phyloP scores from a whole-genome alignment of 2,797 vertebrate genomes.

The Babyrousa celebensis region DNA sequence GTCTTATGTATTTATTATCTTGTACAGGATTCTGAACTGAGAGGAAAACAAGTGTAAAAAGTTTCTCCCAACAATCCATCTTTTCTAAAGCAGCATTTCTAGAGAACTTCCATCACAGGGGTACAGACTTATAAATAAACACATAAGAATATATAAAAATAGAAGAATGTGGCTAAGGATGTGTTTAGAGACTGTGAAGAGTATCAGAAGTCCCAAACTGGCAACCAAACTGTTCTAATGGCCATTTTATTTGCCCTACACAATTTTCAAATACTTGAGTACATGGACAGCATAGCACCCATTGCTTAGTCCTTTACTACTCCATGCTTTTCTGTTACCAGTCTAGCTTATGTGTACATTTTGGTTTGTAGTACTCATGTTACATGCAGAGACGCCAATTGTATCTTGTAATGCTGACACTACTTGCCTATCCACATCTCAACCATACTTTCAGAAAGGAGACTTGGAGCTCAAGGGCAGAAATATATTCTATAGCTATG shows the following conservation, averaged over 20 bases:
- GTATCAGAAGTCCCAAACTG: background rate
- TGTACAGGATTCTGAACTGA: background rate
- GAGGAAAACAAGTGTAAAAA: background rate
- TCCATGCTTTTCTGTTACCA: background rate
- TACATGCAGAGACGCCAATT: background rate
- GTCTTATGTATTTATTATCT: background rate
- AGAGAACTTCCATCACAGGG: background rate
- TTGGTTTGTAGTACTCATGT: background rate
- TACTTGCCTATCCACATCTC: background rate
- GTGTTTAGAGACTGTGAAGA: background rate
- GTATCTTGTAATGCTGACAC: background rate
- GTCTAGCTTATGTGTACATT: background rate
- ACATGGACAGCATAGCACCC: background rate
- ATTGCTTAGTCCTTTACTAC: background rate
- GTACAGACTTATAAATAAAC: background rate
- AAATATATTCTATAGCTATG: background rate
- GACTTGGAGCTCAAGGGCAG: background rate
- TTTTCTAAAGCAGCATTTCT: background rate
- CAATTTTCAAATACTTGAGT: background rate
- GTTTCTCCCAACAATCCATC: background rate
- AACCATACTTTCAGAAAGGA: background rate
- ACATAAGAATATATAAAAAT: background rate
- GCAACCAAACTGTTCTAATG: background rate
- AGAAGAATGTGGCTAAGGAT: background rate
- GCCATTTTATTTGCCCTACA: background rate